phyloP scores from a whole-genome alignment of 1,140 invertebrate genomes.

The Drosophila azteca region DNA sequence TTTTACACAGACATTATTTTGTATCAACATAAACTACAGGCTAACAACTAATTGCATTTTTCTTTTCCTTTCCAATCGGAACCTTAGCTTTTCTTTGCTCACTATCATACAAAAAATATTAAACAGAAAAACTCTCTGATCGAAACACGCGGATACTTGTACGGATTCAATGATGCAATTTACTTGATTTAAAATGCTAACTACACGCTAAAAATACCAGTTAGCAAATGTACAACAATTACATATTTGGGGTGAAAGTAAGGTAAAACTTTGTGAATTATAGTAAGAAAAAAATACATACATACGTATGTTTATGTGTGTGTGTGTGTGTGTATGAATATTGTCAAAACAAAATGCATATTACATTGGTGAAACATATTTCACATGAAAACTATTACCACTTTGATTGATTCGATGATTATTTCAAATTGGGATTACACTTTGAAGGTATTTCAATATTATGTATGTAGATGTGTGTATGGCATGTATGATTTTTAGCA shows the following conservation, averaged over 20 bases:
- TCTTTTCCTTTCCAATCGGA: conserved; percentile 5
- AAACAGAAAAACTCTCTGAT: conserved; percentile 32
- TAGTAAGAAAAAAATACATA: conserved; percentile 5
- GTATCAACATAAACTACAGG: conserved; percentile 48
- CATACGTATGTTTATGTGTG: too few relatives aligned
- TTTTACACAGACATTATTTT: conserved; percentile 51
- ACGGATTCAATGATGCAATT: conserved; percentile 12
- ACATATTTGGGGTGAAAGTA: neutral
- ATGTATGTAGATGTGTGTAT: conserved; percentile 23
- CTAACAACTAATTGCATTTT: conserved; percentile 65
- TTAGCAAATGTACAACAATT: conserved; percentile 37
- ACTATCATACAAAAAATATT: conserved; percentile 34
- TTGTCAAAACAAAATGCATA: conserved; percentile 43
- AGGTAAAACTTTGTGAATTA: conserved; percentile 11
- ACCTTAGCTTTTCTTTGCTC: neutral
- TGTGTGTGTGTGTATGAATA: conserved; percentile 4
- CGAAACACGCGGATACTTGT: conserved; percentile 20
- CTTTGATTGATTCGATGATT: conserved; percentile 22
- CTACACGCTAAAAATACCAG: conserved; percentile 38
- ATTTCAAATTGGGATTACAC: neutral
- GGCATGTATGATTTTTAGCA: conserved; percentile 5
- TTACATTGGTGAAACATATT: conserved; percentile 9
- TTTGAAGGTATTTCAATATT: neutral
- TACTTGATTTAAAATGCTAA: conserved; percentile 29
- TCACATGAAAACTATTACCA: conserved; percentile 4